These are phyloP conservation scores for Macropis europaea DNA, from an alignment of 2,888 invertebrate species.

Conservation along the genomic window DNA sequence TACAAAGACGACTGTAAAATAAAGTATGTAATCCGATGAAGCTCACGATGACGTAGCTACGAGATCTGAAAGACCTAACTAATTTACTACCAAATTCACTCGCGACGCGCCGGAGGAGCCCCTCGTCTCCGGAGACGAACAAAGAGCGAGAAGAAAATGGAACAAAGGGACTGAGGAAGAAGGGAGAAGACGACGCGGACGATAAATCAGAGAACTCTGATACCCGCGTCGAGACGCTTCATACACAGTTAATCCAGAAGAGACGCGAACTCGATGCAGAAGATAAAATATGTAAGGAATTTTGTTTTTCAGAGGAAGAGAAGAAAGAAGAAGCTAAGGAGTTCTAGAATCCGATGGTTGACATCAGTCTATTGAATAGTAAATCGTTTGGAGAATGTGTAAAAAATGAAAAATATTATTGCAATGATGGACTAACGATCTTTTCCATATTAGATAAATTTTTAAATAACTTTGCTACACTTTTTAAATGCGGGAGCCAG, in stretches of 20 bases:
- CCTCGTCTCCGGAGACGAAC: neutral
- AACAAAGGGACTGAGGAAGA: neutral
- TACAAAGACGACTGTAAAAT: slow-evolving; percentile 25
- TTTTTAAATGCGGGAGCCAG: too few species aligned
- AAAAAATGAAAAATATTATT: too few species aligned
- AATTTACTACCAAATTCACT: slow-evolving; percentile 33
- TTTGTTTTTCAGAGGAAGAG: slow-evolving; percentile 14
- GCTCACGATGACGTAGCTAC: neutral
- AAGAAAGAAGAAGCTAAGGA: neutral
- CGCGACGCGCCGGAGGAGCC: neutral
- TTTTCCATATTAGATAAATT: too few species aligned
- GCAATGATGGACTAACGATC: too few species aligned
- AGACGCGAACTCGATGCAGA: slow-evolving; percentile 35
- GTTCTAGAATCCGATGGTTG: too few species aligned
- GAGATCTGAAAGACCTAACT: slow-evolving; percentile 22
- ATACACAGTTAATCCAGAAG: slow-evolving; percentile 53
- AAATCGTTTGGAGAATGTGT: too few species aligned
- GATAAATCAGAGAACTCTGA: slow-evolving; percentile 58
- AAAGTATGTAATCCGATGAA: slow-evolving; percentile 29
- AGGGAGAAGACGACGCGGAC: neutral
- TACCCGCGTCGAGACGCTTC: slow-evolving; percentile 44
- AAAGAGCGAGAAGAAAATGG: neutral
- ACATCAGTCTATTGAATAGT: too few species aligned
- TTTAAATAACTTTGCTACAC: too few species aligned
- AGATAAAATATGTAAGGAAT: slow-evolving; percentile 61